Base-by-base conservation (phyloP, 2,797 vertebrate genomes). In the Sebastes reedi region DNA sequence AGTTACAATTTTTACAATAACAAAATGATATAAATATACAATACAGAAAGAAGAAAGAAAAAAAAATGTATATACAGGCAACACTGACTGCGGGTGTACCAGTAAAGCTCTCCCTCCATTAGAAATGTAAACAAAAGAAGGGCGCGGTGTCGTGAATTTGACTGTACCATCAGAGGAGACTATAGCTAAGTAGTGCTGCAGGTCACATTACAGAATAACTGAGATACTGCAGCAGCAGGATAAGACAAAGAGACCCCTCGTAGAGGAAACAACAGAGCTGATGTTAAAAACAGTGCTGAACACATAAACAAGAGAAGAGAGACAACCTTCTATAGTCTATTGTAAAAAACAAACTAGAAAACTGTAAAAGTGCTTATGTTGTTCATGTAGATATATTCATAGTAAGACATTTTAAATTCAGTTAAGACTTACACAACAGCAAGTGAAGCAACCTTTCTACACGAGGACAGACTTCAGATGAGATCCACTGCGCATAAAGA, bases 401-500 rank as follows among this genome's bases (percentile, higher is more conserved):
- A 88, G 87, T 95, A 95, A 95, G 93, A 95, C 94, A 81, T 80
- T 46, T 90, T 80, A 67, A 87, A 92, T 84, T 91, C 56, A 84
- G 75, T 95, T 95, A 95, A 95, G 95, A 95, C 93, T 91, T 92
- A 80, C 73, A 89, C 77, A 82, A 82, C 86, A 73, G 83, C 76
- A 80, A 75, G 77, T 87, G 81, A 83, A 85, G 73, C 75, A 66
- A 62, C 39, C 18, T 75, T 27, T 79, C 75, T 67, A 81, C 56
- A 67, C 7, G 14, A 86, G 67, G 69, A 77, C 70, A 75, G 58
- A 72, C 46, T 73, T 65, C 54, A 81, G 22, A 39, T 71, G 4
- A 75, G 20, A 62, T 34, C n/a, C 4, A 60, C 64, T 54, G 72
- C 9, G 9, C 16, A 58, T 67, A 2, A 55, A 74, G 20, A n/a